A percentile compares a stretch with the other conserved stretches of the same genome.
Conservation (phyloP, 1,140 invertebrate species). For the Scaptodrosophila lebanonensis region DNA sequence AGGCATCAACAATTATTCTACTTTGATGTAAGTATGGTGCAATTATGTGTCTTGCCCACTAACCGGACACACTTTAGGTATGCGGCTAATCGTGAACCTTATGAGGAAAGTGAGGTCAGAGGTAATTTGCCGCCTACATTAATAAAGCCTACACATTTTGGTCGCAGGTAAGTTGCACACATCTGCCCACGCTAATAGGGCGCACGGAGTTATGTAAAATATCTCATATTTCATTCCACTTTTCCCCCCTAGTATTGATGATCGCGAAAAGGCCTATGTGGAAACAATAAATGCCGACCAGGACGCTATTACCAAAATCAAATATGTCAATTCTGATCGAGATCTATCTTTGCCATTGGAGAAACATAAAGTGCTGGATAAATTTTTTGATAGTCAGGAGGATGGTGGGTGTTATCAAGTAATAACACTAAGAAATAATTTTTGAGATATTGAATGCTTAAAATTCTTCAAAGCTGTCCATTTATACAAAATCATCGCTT, state of each 20-base stretch:
- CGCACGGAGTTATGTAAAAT: background rate
- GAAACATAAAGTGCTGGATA: slow-evolving; percentile 59
- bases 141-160: slow-evolving; percentile 26
- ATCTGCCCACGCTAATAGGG: background rate
- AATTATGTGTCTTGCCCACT: background rate
- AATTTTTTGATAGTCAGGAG: slow-evolving; percentile 78
- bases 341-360: slow-evolving; percentile 63
- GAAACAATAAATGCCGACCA: slow-evolving; percentile 54
- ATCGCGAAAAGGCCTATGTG: slow-evolving; percentile 48
- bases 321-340: slow-evolving; percentile 60
- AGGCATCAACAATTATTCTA: slow-evolving; percentile 67
- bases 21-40: slow-evolving; percentile 53
- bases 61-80: slow-evolving; percentile 33
- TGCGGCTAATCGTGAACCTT: slow-evolving; percentile 38
- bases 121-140: slow-evolving; percentile 8
- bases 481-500: too few relatives aligned
- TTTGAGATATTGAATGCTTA: too few relatives aligned
- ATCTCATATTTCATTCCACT: slow-evolving; percentile 30
- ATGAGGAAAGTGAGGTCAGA: slow-evolving; percentile 23
- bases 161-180: slow-evolving; percentile 34
- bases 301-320: slow-evolving; percentile 44
- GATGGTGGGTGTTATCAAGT: slow-evolving; percentile 76
- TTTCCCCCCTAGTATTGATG: slow-evolving; percentile 21
- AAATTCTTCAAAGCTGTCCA: too few relatives aligned
- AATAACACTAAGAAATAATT: background rate